Base-by-base conservation (phyloP, 2,888 invertebrate genomes). In the Lordiphosa fenestrarum region DNA sequence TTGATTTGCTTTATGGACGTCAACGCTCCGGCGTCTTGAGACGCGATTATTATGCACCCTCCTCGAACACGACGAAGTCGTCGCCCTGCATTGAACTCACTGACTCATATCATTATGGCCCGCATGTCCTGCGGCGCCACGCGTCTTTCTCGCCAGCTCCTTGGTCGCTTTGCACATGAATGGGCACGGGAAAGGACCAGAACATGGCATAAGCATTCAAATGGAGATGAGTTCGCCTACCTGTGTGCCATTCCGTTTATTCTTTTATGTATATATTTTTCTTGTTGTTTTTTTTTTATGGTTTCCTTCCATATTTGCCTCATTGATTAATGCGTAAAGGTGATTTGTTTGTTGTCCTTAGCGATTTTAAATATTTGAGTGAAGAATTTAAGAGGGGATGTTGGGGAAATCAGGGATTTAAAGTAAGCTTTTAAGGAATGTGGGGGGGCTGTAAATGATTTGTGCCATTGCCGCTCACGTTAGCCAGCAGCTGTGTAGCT, bases 251-350 rank as follows among this genome's bases (percentile, higher is more conserved):
- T 42, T 49, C 38, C 50, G 53, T 44, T 40, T 50, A 48, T 48
- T 35, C 7, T 30, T 10, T 36, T 38, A 44, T 23, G 41, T 46
- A 39, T 19, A 30, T 25, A 23, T 50, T 21, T 19, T 5, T 57
- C 25, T 12, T 53, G 42, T 37, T 41, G 10, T 33, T 56, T 44
- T 38, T 23, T 56, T 59, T 50, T 19, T 19, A 15, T 46, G 12
- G 38, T 56, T 50, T 38, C 36, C 54, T 59, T 52, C 42, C 52
- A 57, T 67, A 60, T 66, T 81, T 83, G 77, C 62, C 77, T 68
- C 84, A 77, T 83, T 77, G 76, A 77, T 77, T 83, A 77, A 83
- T 77, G 81, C 80, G 80, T 76, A 76, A 76, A 83, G 83, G 75
- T 76, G 75, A 72, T 65, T 75, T 75, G 80, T 63, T 68, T 49